phyloP scores from a whole-genome alignment of 1,140 invertebrate genomes.

The Leucophenga varia region DNA sequence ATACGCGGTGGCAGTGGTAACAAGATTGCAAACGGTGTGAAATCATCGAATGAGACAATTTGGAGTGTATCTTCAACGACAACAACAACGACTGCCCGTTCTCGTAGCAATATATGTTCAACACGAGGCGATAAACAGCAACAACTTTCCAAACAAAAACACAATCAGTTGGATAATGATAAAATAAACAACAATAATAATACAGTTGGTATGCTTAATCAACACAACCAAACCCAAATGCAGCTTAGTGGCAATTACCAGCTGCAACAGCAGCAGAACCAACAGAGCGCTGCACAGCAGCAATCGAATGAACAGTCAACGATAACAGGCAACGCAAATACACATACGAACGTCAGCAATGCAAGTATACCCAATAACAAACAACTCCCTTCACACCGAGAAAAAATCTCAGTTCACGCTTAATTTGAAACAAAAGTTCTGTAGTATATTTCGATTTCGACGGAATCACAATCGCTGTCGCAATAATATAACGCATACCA shows the following conservation, averaged over 20 bases:
- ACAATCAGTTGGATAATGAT: conserved; percentile 49
- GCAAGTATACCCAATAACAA: conserved; percentile 33
- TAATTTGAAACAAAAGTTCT: conserved; percentile 82
- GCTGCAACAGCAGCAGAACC: conserved; percentile 16
- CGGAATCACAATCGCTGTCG: conserved; percentile 56
- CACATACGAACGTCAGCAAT: conserved; percentile 2
- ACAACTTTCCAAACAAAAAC: conserved; percentile 41
- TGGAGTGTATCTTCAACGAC: conserved; percentile 41
- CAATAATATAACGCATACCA: conserved; percentile 6
- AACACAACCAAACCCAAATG: conserved; percentile 25
- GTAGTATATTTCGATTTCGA: conserved; percentile 77
- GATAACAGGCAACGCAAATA: conserved; percentile 5
- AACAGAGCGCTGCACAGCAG: conserved; percentile 16
- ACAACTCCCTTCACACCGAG: conserved; percentile 52
- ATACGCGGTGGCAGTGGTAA: neutral
- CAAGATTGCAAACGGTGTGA: conserved; percentile 27
- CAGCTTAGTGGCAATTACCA: conserved; percentile 5
- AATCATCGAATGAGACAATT: conserved; percentile 45
- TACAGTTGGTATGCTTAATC: conserved; percentile 26
- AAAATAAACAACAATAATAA: conserved; percentile 55
- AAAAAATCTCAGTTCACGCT: conserved; percentile 58
- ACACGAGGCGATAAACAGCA: conserved; percentile 40
- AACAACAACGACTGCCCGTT: conserved; percentile 32
- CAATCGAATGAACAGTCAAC: conserved; percentile 14
- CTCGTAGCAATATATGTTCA: conserved; percentile 34